Percentiles rank a stretch among this genome's conserved stretches.
phyloP scores from a whole-genome alignment of 2,797 vertebrate species.

The Sebastes miniatus region DNA sequence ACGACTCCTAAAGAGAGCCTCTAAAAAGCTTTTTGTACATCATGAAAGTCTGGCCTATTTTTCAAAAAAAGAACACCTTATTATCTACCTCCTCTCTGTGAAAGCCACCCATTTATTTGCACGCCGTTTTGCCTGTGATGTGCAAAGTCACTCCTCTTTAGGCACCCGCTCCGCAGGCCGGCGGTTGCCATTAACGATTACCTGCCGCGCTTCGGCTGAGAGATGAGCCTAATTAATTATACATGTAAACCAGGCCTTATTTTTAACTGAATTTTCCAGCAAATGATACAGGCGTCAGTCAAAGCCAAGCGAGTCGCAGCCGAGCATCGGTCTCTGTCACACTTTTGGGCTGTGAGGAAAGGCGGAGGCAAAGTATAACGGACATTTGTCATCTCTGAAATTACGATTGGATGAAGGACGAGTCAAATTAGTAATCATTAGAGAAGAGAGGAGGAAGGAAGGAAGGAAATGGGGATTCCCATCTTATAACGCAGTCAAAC shows the following conservation, averaged over 20 bases:
- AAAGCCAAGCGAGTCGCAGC: constrained; percentile 31
- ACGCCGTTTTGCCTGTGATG: constrained; percentile 13
- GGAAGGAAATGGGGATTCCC: constrained; percentile 27
- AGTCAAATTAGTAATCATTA: constrained; percentile 64
- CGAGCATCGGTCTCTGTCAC: constrained; percentile 21
- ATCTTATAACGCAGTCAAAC: constrained; percentile 19
- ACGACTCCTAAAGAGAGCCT: constrained; percentile 16
- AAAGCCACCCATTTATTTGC: constrained; percentile 38
- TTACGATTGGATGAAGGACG: constrained; percentile 40
- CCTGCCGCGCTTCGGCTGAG: constrained; percentile 53
- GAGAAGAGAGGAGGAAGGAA: constrained; percentile 27
- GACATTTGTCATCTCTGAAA: constrained; percentile 67
- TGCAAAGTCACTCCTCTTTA: constrained; percentile 41
- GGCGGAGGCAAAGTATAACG: constrained; percentile 30
- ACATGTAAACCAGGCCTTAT: constrained; percentile 62
- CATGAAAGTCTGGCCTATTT: constrained; percentile 16
- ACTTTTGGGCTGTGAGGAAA: not conserved
- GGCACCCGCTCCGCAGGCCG: constrained; percentile 37
- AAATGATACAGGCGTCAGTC: constrained; percentile 64
- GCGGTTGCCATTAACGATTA: constrained; percentile 69
- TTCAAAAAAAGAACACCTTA: not conserved
- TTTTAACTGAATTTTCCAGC: constrained; percentile 57
- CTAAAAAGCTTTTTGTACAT: constrained; percentile 16
- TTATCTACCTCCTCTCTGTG: constrained; percentile 32
- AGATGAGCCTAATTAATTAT: constrained; percentile 70